These are phyloP conservation scores for Drosophila prolongata DNA, from an alignment of 2,888 invertebrate species.

Conservation along the genomic window DNA sequence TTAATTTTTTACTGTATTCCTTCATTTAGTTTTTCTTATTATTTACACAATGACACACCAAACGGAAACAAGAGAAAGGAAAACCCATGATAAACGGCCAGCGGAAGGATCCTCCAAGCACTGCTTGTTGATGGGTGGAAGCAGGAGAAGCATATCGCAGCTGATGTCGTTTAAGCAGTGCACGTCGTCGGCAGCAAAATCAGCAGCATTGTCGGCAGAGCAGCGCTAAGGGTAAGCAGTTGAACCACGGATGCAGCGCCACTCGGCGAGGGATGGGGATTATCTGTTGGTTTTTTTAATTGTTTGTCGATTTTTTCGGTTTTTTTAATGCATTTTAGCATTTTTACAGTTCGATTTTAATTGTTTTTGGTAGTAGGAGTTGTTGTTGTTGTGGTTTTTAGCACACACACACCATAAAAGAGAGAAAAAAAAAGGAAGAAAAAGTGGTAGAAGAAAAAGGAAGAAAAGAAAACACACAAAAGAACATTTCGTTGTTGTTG, in stretches of 20 bases:
- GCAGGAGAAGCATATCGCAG: constrained; percentile 8
- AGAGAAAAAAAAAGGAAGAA: constrained; percentile 64
- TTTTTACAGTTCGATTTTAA: constrained; percentile 31
- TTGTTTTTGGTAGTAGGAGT: constrained; percentile 29
- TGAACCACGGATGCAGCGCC: constrained; percentile 41
- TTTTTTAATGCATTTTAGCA: constrained; percentile 16
- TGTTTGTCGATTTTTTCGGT: constrained; percentile 34
- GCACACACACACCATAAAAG: constrained; percentile 73
- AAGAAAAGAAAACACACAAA: constrained; percentile 75
- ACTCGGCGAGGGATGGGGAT: constrained; percentile 54
- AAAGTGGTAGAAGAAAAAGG: constrained; percentile 72
- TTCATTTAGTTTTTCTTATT: constrained; percentile 26
- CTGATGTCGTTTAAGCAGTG: constrained; percentile 52
- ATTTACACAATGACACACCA: constrained; percentile 39
- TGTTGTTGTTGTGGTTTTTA: constrained; percentile 49
- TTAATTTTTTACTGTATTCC: constrained; percentile 5
- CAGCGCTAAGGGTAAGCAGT: constrained; percentile 39
- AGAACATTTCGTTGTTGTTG: constrained; percentile 68
- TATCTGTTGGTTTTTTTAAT: constrained; percentile 53
- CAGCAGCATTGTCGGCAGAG: constrained; percentile 27
- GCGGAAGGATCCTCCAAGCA: constrained; percentile 28
- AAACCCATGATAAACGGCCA: constrained; percentile 14
- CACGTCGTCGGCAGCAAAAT: constrained; percentile 36
- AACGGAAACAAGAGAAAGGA: constrained; percentile 16
- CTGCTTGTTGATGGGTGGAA: constrained; percentile 29